Conservation (phyloP, 2,113 vertebrate species). For the Hystrix brachyura region DNA sequence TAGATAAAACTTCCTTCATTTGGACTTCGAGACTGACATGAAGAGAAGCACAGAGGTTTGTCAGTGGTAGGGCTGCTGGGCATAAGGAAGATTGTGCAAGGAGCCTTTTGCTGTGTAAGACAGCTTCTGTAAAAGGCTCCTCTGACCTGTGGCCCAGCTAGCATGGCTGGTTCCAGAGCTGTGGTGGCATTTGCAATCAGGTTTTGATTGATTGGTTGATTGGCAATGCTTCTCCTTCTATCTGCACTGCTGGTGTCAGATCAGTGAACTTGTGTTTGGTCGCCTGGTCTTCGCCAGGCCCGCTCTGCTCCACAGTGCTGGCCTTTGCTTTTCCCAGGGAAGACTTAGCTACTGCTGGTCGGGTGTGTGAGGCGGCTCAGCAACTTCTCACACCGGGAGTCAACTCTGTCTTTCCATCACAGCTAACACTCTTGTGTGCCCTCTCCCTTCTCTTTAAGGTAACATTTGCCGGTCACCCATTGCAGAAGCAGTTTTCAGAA, state of each 20-base stretch:
- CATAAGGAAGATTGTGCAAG: background rate
- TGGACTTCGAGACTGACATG: background rate
- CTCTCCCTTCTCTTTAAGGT: slow-evolving; percentile 88
- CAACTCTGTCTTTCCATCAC: no score
- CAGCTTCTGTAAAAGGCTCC: background rate
- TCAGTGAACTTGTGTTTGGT: background rate
- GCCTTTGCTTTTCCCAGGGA: background rate
- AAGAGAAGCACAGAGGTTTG: background rate
- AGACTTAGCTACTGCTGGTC: no score
- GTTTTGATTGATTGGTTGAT: background rate
- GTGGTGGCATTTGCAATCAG: background rate
- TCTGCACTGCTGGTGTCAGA: background rate
- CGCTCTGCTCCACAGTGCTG: accelerated
- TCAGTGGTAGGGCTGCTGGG: background rate
- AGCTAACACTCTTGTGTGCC: background rate
- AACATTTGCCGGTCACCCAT: slow-evolving; percentile 99
- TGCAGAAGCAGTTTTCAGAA: slow-evolving; percentile 97
- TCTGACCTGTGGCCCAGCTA: background rate
- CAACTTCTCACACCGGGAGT: background rate
- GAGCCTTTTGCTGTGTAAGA: background rate
- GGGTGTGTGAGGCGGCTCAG: background rate
- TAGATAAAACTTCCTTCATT: background rate
- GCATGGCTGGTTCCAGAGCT: background rate
- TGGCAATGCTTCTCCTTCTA: background rate
- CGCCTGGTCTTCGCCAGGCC: background rate